These are phyloP conservation scores for Lasius fuliginosus DNA, from an alignment of 2,888 invertebrate genomes.

Conservation along the genomic window DNA sequence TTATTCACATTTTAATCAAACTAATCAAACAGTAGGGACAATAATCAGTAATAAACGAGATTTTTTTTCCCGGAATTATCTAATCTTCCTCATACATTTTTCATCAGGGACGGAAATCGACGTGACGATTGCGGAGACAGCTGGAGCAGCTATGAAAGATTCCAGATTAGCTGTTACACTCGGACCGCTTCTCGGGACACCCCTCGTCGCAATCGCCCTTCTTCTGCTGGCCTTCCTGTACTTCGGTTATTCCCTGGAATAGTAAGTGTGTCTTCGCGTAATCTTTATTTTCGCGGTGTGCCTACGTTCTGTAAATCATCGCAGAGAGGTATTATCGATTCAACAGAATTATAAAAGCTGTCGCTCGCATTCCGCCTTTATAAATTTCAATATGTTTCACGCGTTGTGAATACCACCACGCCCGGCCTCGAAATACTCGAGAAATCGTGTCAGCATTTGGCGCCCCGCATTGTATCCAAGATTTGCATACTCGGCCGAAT, in stretches of 20 bases:
- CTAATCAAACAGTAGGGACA: not conserved
- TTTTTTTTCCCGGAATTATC: not conserved
- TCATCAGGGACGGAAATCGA: slow-evolving; percentile 74
- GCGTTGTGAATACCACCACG: not conserved
- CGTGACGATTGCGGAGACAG: slow-evolving; percentile 66
- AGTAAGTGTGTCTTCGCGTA: slow-evolving; percentile 77
- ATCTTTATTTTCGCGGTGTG: not conserved
- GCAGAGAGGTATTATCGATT: not conserved
- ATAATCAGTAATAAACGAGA: not conserved
- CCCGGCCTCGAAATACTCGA: not conserved
- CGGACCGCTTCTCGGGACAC: slow-evolving; percentile 77
- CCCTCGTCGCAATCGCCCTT: slow-evolving; percentile 73
- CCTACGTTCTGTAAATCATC: too few relatives aligned
- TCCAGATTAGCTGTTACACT: slow-evolving; percentile 69
- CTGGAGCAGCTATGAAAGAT: slow-evolving; percentile 78
- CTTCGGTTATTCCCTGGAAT: slow-evolving; percentile 79
- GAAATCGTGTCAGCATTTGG: not conserved
- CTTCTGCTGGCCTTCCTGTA: slow-evolving; percentile 74
- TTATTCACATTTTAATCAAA: too few relatives aligned
- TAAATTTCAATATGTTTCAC: slow-evolving; percentile 10
- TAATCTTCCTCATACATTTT: not conserved
- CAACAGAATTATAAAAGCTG: not conserved
- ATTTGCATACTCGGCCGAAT: slow-evolving; percentile 13
- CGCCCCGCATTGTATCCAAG: slow-evolving; percentile 1
- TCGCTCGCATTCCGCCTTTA: not conserved